Conservation (phyloP, 2,888 invertebrate genomes). For the Aporophyla nigra region DNA sequence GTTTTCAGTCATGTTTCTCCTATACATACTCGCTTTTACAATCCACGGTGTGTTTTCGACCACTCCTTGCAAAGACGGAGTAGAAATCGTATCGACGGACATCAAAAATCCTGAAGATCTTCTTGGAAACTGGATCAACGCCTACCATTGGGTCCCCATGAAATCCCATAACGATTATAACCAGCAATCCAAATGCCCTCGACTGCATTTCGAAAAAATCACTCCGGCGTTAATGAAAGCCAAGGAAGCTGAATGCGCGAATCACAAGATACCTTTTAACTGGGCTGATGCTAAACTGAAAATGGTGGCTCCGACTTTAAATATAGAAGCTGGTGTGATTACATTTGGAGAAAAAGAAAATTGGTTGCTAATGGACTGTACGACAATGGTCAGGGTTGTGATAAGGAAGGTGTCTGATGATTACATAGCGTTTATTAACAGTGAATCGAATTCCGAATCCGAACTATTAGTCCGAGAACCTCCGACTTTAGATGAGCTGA, state of each 20-base stretch:
- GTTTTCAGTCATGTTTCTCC: not conserved
- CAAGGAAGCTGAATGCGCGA: slow-evolving; percentile 36
- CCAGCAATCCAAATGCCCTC: slow-evolving; percentile 15
- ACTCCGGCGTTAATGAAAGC: slow-evolving; percentile 14
- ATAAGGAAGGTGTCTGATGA: slow-evolving; percentile 33
- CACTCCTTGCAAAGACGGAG: slow-evolving; percentile 33
- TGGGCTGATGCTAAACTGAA: slow-evolving; percentile 51
- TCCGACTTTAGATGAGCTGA: slow-evolving; percentile 35
- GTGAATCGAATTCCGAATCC: slow-evolving; percentile 3
- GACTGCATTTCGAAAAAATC: slow-evolving; percentile 23
- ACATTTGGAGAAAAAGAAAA: slow-evolving; percentile 39
- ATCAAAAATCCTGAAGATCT: slow-evolving; percentile 31
- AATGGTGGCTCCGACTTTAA: slow-evolving; percentile 19
- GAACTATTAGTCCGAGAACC: slow-evolving; percentile 37
- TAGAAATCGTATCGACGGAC: slow-evolving; percentile 20
- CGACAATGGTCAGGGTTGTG: slow-evolving; percentile 6
- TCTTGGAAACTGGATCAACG: slow-evolving; percentile 45
- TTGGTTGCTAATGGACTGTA: slow-evolving; percentile 46
- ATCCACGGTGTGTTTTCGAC: slow-evolving; percentile 29
- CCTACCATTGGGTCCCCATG: slow-evolving; percentile 52
- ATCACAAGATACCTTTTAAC: slow-evolving; percentile 39
- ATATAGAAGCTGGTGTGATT: slow-evolving; percentile 6
- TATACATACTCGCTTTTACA: slow-evolving; percentile 19
- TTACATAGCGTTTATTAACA: slow-evolving; percentile 30
- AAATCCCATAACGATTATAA: slow-evolving; percentile 2